These are phyloP conservation scores for Chaenocephalus aceratus DNA, from an alignment of 2,113 vertebrate genomes.

Conservation along the genomic window DNA sequence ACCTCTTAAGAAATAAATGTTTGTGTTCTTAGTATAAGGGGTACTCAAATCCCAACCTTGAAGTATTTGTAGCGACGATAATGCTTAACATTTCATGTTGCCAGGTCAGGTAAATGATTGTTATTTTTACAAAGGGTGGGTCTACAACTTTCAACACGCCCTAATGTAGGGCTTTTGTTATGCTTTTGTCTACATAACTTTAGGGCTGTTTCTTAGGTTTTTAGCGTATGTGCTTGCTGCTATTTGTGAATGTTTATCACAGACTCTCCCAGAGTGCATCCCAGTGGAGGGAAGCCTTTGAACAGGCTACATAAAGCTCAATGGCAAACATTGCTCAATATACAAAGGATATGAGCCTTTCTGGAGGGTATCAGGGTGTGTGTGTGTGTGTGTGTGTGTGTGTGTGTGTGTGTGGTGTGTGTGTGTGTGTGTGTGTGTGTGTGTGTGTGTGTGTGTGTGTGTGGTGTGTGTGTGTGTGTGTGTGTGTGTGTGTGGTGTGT, in stretches of 20 bases:
- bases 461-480: neutral
- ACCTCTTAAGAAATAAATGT: conserved; percentile 14
- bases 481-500: neutral
- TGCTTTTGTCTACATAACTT: neutral
- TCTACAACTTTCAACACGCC: neutral
- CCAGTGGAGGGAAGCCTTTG: conserved; percentile 8
- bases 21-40: neutral
- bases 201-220: fast-evolving
- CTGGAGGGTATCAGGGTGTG: conserved; percentile 12
- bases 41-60: neutral
- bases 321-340: conserved; percentile 38
- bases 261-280: neutral
- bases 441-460: neutral
- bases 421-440: too few species aligned
- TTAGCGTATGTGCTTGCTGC: neutral
- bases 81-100: too few species aligned
- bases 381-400: too few species aligned
- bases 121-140: conserved; percentile 1
- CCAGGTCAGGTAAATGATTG: neutral
- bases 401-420: too few species aligned
- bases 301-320: conserved; percentile 43
- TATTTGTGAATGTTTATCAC: neutral
- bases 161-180: neutral
- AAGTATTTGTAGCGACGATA: neutral
- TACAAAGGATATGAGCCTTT: conserved; percentile 40